Conservation (phyloP, 1,140 invertebrate genomes). For the Drosophila asahinai region DNA sequence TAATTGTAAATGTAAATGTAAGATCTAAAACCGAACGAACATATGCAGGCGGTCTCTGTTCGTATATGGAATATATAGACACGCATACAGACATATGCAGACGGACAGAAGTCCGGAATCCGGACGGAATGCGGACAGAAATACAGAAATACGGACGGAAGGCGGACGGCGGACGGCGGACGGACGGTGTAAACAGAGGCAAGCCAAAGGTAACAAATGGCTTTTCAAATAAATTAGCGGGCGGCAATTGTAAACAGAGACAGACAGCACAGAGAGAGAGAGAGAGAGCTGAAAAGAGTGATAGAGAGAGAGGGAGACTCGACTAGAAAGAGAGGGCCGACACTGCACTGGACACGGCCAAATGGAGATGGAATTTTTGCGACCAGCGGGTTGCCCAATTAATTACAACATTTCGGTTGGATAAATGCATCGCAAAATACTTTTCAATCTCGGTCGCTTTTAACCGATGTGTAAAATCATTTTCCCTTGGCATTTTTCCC, state of each 20-base stretch:
- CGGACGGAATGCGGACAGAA: constrained; percentile 16
- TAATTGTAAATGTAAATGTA: constrained; percentile 70
- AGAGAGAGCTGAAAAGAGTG: not conserved
- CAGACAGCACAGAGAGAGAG: not conserved
- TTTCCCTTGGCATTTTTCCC: not conserved
- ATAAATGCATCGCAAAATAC: constrained; percentile 29
- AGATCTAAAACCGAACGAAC: constrained; percentile 28
- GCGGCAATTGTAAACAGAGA: constrained; percentile 73
- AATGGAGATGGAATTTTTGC: constrained; percentile 3
- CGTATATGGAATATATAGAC: constrained; percentile 21
- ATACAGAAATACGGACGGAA: constrained; percentile 43
- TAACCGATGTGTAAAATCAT: constrained; percentile 22
- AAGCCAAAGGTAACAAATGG: constrained; percentile 81
- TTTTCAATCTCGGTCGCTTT: constrained; percentile 3
- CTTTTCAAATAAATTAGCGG: constrained; percentile 82
- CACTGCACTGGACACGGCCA: constrained; percentile 25
- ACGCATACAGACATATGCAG: constrained; percentile 22
- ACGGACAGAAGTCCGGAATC: constrained; percentile 34
- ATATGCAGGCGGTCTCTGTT: not conserved
- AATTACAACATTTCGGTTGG: constrained; percentile 30
- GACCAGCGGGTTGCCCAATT: constrained; percentile 41
- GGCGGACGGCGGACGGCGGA: not conserved
- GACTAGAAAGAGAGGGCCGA: constrained; percentile 6
- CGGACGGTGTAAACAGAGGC: constrained; percentile 68
- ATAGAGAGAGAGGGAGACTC: not conserved